phyloP scores from a whole-genome alignment of 2,888 invertebrate species.

The Noctua janthe region DNA sequence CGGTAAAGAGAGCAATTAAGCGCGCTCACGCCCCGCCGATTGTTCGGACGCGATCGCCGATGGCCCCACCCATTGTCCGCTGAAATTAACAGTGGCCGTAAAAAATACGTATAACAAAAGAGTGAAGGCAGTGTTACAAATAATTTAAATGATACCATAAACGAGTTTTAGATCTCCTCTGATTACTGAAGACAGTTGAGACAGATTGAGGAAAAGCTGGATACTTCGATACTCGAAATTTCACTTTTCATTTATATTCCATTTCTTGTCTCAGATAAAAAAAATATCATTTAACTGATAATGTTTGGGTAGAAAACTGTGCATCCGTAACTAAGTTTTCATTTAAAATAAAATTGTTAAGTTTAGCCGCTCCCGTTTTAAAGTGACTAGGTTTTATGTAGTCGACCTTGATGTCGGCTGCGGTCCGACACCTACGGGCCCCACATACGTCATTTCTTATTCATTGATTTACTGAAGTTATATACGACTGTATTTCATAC shows the following conservation, averaged over 20 bases:
- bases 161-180: conserved; percentile 30
- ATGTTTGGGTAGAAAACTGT: not conserved
- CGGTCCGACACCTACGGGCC: conserved; percentile 67
- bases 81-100: conserved; percentile 82
- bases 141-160: conserved; percentile 48
- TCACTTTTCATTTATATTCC: conserved; percentile 18
- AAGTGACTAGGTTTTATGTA: conserved; percentile 51
- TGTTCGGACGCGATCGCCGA: conserved; percentile 80
- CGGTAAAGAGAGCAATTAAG: conserved; percentile 84
- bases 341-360: conserved; percentile 32
- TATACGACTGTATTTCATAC: conserved; percentile 53
- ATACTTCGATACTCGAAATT: conserved; percentile 6
- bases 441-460: conserved; percentile 69
- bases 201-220: conserved; percentile 43
- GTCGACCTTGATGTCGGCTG: conserved; percentile 71
- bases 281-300: conserved; percentile 6
- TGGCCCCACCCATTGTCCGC: conserved; percentile 82
- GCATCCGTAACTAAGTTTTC: not conserved
- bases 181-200: conserved; percentile 24
- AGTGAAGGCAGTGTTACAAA: conserved; percentile 53
- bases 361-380: conserved; percentile 47
- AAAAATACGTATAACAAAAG: conserved; percentile 74
- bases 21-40: conserved; percentile 79
- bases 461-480: conserved; percentile 69
- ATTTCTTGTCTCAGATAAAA: conserved; percentile 35